These are phyloP conservation scores for Tenthredo livida DNA, from an alignment of 2,888 invertebrate species.

Conservation along the genomic window DNA sequence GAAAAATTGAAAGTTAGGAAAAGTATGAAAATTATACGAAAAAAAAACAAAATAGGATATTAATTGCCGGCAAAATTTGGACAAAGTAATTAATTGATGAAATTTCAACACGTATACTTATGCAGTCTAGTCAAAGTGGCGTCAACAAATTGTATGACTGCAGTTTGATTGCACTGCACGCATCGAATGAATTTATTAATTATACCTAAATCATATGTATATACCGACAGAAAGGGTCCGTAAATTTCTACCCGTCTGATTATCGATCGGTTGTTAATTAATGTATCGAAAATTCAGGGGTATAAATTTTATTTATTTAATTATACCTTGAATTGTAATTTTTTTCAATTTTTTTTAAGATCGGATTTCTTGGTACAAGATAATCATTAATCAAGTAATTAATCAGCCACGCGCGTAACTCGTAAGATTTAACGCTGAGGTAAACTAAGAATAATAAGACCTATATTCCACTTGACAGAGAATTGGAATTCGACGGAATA, in stretches of 20 bases:
- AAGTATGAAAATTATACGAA: too few species aligned
- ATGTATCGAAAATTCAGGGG: background rate
- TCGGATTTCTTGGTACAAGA: background rate
- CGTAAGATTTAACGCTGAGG: background rate
- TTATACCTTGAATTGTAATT: background rate
- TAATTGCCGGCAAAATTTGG: background rate
- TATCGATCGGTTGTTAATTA: conserved; percentile 5
- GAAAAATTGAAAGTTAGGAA: too few species aligned
- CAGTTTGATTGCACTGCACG: background rate
- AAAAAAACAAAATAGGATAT: background rate
- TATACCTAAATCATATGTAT: background rate
- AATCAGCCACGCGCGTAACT: background rate
- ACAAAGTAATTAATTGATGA: background rate
- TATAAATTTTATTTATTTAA: background rate
- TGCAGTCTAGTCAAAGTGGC: background rate
- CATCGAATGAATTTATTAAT: background rate
- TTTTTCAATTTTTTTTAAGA: background rate
- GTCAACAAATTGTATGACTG: background rate
- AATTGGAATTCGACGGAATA: conserved; percentile 23
- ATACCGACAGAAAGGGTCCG: background rate
- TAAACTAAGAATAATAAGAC: background rate
- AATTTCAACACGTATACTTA: background rate
- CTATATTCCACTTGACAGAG: background rate
- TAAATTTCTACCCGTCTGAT: background rate
- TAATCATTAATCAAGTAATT: background rate